Base-by-base conservation (phyloP, 2,797 vertebrate species). In the Cyprinella venusta region DNA sequence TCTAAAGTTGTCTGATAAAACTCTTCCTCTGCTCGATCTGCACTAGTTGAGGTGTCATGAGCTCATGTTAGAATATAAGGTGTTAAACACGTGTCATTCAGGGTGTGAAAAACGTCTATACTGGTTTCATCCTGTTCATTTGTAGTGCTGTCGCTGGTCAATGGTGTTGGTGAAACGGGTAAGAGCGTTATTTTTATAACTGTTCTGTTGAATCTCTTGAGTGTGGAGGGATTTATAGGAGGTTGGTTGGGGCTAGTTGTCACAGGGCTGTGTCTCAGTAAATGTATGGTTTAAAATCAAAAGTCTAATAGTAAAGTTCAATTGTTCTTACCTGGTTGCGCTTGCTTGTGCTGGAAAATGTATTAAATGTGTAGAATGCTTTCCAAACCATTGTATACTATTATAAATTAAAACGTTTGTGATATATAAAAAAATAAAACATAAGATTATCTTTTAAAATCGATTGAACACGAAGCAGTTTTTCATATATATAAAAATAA, bases 41-140 rank as follows among this genome's bases (percentile, higher is more conserved):
- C 4, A 8, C 2, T 24, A 45, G 38, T 0, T 45, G 42, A 71
- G 15, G 42, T 30, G 21, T 45, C 6, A 16, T 7, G 1, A 24
- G 13, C 12, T 69, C 38, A n/a, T 42, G 0, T 7, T 3, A 16
- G 1, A 18, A 9, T 18, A 71, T 24, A 36, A 38, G 0, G 21
- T 69, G 40, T 70, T 16, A 26, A 24, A 48, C 68, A 48, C 12
- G 0, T 68, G 65, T 6, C 65, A 42, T 24, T 69, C 8, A 48
- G n/a, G 2, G 7, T 9, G 16, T 24, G 30, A n/a, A 48, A 26
- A 45, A 24, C 4, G 1, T 0, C n/a, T 1, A 9, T 0, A 1
- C 7, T 15, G 6, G 1, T 18, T 70, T 2, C n/a, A 12, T 0
- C 56, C 15, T 48, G 8, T 1, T 26, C 24, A 50, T 71, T 30